Evolutionary conservation across 1,140 invertebrate genomes (phyloP), one percentile per base, ranked within the genome.

Genomic region (Lepidurus couesii): DNA sequence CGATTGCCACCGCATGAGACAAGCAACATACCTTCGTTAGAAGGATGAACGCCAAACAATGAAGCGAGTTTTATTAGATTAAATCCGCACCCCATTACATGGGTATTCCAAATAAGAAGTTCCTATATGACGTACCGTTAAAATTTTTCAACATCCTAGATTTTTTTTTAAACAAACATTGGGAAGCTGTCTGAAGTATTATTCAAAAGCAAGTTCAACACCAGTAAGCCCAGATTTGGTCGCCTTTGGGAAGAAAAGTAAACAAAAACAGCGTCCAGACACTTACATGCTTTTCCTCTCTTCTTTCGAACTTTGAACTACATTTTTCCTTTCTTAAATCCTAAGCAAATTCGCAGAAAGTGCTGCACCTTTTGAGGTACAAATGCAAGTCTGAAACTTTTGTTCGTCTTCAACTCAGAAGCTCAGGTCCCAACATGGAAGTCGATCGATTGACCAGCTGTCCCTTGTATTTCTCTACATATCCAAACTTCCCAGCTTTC

Each of bases 361-460:
- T 65, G 53, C 53, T 65, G 53, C 53, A 11, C 34, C 34, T 65
- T 65, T 21, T 21, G 21, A 65, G 53, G 16, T 65, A 21, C 53
- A 65, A 4, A 65, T 65, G 53, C 21, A 21, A 21, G 34, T 34
- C 34, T 65, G 4, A 7, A 21, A 13, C 21, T 1, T 65, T 65
- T 21, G 16, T 21, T 13, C 13, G 13, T 65, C 16, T 65, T 65
- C 16, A 65, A 65, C 53, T 16, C 8, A 21, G 16, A 13, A 65
- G 53, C 53, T 65, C 21, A 21, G 53, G 4, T 65, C 53, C 34
- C 53, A 13, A 65, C 53, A 11, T 13, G n/a, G 21, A 65, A 65
- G 53, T 34, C 53, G 53, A 65, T 65, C 53, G 53, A 65, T 65
- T 65, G 53, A 65, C 53, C 53, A 65, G 53, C 53, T 65, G 53